phyloP scores from a whole-genome alignment of 2,888 invertebrate genomes.

The Morinoia aosen region DNA sequence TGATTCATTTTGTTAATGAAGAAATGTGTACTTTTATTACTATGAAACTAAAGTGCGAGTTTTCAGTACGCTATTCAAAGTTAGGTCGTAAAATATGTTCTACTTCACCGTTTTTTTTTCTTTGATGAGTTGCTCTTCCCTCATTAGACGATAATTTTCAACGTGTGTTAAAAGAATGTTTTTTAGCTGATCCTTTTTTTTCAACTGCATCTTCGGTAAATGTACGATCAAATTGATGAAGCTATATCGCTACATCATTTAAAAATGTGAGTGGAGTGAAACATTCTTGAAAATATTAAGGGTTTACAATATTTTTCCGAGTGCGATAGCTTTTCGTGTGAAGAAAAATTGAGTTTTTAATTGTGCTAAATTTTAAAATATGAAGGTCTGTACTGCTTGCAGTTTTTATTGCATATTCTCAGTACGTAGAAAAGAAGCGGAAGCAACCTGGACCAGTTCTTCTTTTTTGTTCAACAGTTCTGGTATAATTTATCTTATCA shows the following conservation, averaged over 20 bases:
- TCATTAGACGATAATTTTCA: not conserved
- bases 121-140: not conserved
- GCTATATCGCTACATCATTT: too few species aligned
- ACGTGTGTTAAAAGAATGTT: too few species aligned
- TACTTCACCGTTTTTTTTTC: not conserved
- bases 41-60: too few species aligned
- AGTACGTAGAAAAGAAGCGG: too few species aligned
- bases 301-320: too few species aligned
- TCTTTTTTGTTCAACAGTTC: not conserved
- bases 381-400: not conserved
- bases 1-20: not conserved
- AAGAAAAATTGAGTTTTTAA: not conserved
- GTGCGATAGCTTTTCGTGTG: not conserved
- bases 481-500: not conserved
- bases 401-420: not conserved
- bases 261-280: too few species aligned
- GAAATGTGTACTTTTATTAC: not conserved
- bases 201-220: too few species aligned
- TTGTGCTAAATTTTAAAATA: not conserved
- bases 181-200: too few species aligned
- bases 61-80: too few species aligned
- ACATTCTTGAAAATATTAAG: too few species aligned
- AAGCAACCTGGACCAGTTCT: not conserved
- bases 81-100: too few species aligned
- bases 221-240: too few species aligned